phyloP scores from a whole-genome alignment of 2,888 invertebrate species.

The Tetanocera ferruginea region DNA sequence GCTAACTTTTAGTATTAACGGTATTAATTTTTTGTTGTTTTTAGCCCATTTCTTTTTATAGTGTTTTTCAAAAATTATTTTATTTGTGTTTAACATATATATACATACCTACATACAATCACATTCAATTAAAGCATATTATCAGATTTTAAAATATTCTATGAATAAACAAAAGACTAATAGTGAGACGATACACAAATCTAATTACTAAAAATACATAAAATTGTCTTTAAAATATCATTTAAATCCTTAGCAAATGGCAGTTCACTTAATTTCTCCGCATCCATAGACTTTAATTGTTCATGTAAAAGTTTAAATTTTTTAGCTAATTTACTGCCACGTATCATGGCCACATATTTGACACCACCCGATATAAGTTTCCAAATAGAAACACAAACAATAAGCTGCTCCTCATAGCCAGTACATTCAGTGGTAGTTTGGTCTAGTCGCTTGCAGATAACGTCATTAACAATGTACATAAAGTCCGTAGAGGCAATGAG shows the following conservation, averaged over 20 bases:
- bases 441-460: constrained; percentile 51
- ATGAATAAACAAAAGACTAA: neutral
- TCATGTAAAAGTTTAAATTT: constrained; percentile 54
- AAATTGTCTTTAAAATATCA: constrained; percentile 55
- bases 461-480: constrained; percentile 53
- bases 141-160: neutral
- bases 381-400: constrained; percentile 62
- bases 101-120: neutral
- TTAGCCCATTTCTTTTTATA: neutral
- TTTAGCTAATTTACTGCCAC: constrained; percentile 61
- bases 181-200: neutral
- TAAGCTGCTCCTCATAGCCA: constrained; percentile 59
- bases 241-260: constrained; percentile 54
- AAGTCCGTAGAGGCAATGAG: constrained; percentile 59
- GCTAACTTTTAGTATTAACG: too few species aligned
- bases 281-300: constrained; percentile 46
- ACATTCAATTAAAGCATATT: too few species aligned
- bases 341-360: constrained; percentile 62
- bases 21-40: too few species aligned
- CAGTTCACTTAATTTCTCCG: constrained; percentile 35
- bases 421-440: constrained; percentile 32
- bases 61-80: neutral
- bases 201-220: constrained; percentile 54
- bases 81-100: neutral
- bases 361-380: constrained; percentile 63